A percentile compares a stretch with the other conserved stretches of the same genome.
Evolutionary conservation across 1,140 invertebrate species (phyloP).

Genomic region (Pissodes strobi): DNA sequence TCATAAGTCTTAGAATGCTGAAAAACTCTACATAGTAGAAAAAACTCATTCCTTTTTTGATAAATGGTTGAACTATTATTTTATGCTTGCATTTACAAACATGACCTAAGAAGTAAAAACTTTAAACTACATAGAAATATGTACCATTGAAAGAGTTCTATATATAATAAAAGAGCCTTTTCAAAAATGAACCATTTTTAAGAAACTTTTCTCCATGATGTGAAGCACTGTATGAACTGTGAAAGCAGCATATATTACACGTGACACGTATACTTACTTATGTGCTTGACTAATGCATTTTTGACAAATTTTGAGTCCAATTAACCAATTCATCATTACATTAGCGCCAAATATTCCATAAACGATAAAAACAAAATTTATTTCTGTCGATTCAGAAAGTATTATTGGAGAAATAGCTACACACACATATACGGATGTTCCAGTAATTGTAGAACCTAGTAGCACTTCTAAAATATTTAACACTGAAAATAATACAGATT

Average conservation of each 20-base stretch:
- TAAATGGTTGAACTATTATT: too few species aligned
- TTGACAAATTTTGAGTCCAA: conserved; percentile 49
- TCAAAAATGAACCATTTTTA: too few species aligned
- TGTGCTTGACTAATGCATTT: conserved; percentile 49
- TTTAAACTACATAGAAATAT: too few species aligned
- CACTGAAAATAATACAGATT: conserved; percentile 17
- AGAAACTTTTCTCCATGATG: too few species aligned
- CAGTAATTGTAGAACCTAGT: conserved; percentile 42
- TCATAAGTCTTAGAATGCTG: too few species aligned
- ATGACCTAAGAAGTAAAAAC: too few species aligned
- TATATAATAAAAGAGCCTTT: too few species aligned
- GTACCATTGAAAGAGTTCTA: too few species aligned
- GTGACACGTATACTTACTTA: conserved; percentile 49
- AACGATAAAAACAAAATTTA: conserved; percentile 51
- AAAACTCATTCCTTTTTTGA: too few species aligned
- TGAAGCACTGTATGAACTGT: too few species aligned
- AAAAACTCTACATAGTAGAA: background rate
- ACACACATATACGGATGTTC: conserved; percentile 46
- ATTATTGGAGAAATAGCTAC: conserved; percentile 45
- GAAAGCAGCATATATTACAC: too few species aligned
- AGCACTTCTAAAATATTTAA: conserved; percentile 45
- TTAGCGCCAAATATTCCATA: conserved; percentile 49
- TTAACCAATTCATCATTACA: conserved; percentile 48
- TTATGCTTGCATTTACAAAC: too few species aligned
- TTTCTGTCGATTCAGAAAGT: conserved; percentile 50